phyloP scores from a whole-genome alignment of 2,113 vertebrate genomes.

The Sarotherodon lohbergeri region DNA sequence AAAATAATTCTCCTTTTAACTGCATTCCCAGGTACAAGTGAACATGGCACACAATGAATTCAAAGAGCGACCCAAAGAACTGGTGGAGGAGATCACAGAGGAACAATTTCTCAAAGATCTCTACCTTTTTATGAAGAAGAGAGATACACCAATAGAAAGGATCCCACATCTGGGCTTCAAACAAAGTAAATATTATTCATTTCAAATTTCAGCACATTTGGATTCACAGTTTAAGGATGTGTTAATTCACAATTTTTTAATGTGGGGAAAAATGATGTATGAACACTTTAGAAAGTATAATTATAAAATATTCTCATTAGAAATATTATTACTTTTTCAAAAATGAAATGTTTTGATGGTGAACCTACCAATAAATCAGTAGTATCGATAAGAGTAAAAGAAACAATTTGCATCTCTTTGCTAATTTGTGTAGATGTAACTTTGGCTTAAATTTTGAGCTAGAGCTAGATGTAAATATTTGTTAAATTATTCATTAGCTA shows the following conservation, averaged over 20 bases:
- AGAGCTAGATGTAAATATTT: neutral
- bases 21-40: neutral
- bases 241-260: neutral
- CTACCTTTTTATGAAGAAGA: slow-evolving; percentile 73
- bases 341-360: neutral
- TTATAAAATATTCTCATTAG: neutral
- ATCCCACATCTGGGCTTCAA: slow-evolving; percentile 78
- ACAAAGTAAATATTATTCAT: slow-evolving; percentile 63
- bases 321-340: neutral
- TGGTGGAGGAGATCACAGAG: slow-evolving; percentile 34
- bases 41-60: slow-evolving; percentile 12
- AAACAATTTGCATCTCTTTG: neutral
- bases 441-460: neutral
- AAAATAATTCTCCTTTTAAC: neutral
- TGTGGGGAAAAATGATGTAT: neutral
- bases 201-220: neutral
- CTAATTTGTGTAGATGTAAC: neutral
- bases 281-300: neutral
- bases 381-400: neutral
- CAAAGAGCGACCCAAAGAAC: neutral
- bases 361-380: neutral
- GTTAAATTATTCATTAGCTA: neutral
- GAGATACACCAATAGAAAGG: slow-evolving; percentile 72
- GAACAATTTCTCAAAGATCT: slow-evolving; percentile 70
- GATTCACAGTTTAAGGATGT: neutral